Evolutionary conservation across 2,888 invertebrate genomes (phyloP).

Genomic region (Onthophagus sagittarius): DNA sequence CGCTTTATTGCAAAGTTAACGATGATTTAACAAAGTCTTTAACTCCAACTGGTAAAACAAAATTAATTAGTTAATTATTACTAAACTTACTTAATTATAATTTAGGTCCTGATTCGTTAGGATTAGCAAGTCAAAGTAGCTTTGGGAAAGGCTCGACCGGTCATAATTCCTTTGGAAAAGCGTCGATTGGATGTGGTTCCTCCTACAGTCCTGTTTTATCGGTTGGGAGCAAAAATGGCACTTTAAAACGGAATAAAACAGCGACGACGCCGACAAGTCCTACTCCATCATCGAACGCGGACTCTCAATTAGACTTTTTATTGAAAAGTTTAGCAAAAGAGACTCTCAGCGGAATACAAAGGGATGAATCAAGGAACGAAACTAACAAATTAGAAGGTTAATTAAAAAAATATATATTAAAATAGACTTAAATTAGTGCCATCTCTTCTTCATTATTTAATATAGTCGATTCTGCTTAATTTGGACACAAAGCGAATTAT

Average conservation of each 20-base stretch:
- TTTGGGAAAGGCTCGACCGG: constrained; percentile 41
- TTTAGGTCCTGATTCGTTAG: constrained; percentile 41
- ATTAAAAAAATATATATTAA: too few relatives aligned
- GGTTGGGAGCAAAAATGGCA: constrained; percentile 42
- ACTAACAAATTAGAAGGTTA: constrained; percentile 51
- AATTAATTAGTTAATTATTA: too few relatives aligned
- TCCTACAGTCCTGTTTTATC: constrained; percentile 51
- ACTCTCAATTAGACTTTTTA: constrained; percentile 65
- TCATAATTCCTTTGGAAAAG: constrained; percentile 48
- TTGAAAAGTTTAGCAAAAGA: constrained; percentile 74
- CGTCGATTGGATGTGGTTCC: constrained; percentile 38
- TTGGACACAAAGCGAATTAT: too few relatives aligned
- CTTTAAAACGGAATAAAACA: constrained; percentile 39
- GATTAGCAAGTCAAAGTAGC: constrained; percentile 40
- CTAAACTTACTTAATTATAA: too few relatives aligned
- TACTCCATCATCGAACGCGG: constrained; percentile 41
- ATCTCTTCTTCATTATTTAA: too few relatives aligned
- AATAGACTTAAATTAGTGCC: too few relatives aligned
- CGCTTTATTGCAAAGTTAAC: constrained; percentile 43
- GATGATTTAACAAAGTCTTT: constrained; percentile 39
- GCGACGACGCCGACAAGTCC: constrained; percentile 26
- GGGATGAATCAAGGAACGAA: constrained; percentile 53
- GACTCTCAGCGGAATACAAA: constrained; percentile 54
- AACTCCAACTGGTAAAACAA: too few relatives aligned
- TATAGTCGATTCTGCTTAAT: too few relatives aligned